Evolutionary conservation across 2,797 vertebrate genomes (phyloP).

Genomic region (Squalus acanthias): DNA sequence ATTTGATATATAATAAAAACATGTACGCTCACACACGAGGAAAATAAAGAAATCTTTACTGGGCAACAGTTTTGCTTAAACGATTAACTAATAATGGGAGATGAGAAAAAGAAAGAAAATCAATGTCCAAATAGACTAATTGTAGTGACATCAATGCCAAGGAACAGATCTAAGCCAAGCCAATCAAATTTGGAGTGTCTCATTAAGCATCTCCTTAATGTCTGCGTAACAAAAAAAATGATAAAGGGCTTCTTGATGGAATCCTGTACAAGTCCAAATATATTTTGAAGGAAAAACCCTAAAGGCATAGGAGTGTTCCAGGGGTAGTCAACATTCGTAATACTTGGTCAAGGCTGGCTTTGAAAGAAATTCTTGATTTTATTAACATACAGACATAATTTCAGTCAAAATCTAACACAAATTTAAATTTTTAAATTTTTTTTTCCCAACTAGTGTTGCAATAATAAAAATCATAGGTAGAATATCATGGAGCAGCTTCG

Average conservation of each 20-base stretch:
- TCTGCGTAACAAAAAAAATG: not conserved
- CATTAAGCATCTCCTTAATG: not conserved
- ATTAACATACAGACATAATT: not conserved
- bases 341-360: not conserved
- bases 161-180: not conserved
- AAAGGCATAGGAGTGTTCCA: not conserved
- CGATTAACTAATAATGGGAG: not conserved
- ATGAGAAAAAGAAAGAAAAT: not conserved
- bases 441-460: not conserved
- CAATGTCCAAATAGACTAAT: not conserved
- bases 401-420: not conserved
- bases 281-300: not conserved
- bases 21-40: not conserved
- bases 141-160: not conserved
- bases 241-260: not conserved
- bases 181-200: not conserved
- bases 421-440: too few species aligned
- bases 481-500: not conserved
- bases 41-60: not conserved
- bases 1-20: not conserved
- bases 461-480: not conserved
- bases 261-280: not conserved
- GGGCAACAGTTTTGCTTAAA: not conserved
- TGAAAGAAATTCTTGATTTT: not conserved
- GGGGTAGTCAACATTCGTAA: not conserved